Evolutionary conservation across 2,797 vertebrate species (phyloP), one percentile per base, ranked within the genome.

Genomic region (Stomatorhinus walkeri): DNA sequence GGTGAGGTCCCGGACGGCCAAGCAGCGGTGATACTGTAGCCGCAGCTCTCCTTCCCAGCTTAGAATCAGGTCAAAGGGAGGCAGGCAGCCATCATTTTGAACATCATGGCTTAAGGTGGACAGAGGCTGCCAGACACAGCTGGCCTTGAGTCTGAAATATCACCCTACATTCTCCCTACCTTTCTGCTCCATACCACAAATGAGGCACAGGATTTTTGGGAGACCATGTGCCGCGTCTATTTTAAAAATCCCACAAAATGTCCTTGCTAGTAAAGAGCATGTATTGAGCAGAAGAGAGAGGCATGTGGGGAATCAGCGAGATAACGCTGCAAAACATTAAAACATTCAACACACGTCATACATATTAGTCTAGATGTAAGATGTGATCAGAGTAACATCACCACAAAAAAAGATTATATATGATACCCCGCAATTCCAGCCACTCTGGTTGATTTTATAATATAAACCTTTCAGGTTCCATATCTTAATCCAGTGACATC

Each of bases 91-190:
- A 93, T 49, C 90, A 87, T 79, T n/a, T 91, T 90, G 93, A 93
- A 93, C 94, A 94, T 94, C 93, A 95, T 14, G 93, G 93, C 92
- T 93, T 92, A 91, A 93, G 92, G 92, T 94, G 94, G 94, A 94
- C 91, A 93, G 94, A 92, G 93, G 93, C 93, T 93, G 93, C 90
- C 94, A 90, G 19, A 88, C 91, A 91, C 91, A 93, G 93, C 91
- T 92, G 92, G 93, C 92, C 93, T 93, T 90, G 90, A 89, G 91
- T 93, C 91, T 76, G 91, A 90, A 93, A 90, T 85, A 76, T n/a
- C 84, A 86, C 61, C 10, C 89, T 28, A 90, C 48, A 76, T 61
- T 2, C 88, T 86, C 40, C 59, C 61, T 32, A 32, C 36, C 83
- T 87, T 89, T 40, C 22, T 56, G 76, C 79, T 52, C 48, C 4